These are phyloP conservation scores for Neuroscelio doddi DNA, from an alignment of 2,888 invertebrate species.

Conservation along the genomic window DNA sequence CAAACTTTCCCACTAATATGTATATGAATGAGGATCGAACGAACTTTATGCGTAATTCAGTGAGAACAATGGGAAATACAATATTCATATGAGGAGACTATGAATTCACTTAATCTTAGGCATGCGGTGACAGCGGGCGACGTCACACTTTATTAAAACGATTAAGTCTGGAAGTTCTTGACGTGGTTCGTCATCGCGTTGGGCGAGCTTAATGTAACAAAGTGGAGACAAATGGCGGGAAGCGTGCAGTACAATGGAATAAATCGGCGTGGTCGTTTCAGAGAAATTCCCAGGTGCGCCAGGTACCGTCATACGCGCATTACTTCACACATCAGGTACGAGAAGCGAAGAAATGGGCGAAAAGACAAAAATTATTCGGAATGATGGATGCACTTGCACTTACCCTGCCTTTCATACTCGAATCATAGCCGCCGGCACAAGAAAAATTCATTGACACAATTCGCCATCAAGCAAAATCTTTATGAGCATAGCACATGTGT, in stretches of 20 bases:
- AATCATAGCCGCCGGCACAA: constrained; percentile 3
- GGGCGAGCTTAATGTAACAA: background rate
- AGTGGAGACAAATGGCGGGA: constrained; percentile 6
- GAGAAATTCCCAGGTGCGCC: constrained; percentile 27
- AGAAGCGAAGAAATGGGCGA: background rate
- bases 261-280: constrained; percentile 26
- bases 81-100: constrained; percentile 3
- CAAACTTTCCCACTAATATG: constrained; percentile 1
- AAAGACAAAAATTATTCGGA: constrained; percentile 17
- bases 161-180: background rate
- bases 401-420: constrained; percentile 13
- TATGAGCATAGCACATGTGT: background rate
- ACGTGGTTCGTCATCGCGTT: constrained; percentile 11
- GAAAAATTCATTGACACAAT: constrained; percentile 22
- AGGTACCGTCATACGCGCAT: background rate
- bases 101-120: constrained; percentile 3
- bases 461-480: background rate
- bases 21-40: background rate
- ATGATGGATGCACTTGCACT: constrained; percentile 15
- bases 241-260: constrained; percentile 18
- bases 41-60: constrained; percentile 18
- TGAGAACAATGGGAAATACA: constrained; percentile 16
- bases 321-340: constrained; percentile 10
- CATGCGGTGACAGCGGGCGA: constrained; percentile 3
- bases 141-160: constrained; percentile 13